Percentiles rank a stretch among this genome's conserved stretches.
Conservation (phyloP, 2,113 vertebrate species). For the Melanostigma gelatinosum region DNA sequence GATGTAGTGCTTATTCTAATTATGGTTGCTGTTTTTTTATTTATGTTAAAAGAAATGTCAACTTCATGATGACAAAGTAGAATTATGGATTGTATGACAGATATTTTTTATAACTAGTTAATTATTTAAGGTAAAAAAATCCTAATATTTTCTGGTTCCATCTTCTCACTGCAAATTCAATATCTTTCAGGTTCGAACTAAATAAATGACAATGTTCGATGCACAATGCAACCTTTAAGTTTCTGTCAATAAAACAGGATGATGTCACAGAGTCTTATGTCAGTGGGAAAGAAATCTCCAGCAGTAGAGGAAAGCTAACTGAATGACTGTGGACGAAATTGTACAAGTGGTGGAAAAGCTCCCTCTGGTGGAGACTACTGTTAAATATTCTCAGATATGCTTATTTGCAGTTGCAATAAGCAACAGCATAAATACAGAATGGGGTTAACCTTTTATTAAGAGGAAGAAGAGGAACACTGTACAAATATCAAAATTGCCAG, state of each 20-base stretch:
- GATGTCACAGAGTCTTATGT: not conserved
- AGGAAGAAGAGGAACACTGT: not conserved
- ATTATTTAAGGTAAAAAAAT: not conserved
- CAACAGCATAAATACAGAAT: not conserved
- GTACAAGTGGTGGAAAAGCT: constrained; percentile 21
- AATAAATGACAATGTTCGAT: not conserved
- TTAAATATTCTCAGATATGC: not conserved
- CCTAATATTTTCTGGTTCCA: not conserved
- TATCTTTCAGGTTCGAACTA: not conserved
- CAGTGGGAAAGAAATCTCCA: not conserved
- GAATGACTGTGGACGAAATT: not conserved
- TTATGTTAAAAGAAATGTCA: not conserved
- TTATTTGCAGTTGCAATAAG: not conserved
- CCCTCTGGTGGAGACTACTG: constrained; percentile 57
- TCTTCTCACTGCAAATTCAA: not conserved
- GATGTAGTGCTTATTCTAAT: not conserved
- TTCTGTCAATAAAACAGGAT: not conserved
- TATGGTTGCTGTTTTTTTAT: not conserved
- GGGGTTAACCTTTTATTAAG: not conserved
- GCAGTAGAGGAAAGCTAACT: not conserved
- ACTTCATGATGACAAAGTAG: not conserved
- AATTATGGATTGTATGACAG: not conserved
- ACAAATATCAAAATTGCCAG: not conserved
- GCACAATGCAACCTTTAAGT: too few relatives aligned
- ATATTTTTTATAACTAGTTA: not conserved